Base-by-base conservation (phyloP, 1,140 invertebrate species). In the Drosophila seguyi region DNA sequence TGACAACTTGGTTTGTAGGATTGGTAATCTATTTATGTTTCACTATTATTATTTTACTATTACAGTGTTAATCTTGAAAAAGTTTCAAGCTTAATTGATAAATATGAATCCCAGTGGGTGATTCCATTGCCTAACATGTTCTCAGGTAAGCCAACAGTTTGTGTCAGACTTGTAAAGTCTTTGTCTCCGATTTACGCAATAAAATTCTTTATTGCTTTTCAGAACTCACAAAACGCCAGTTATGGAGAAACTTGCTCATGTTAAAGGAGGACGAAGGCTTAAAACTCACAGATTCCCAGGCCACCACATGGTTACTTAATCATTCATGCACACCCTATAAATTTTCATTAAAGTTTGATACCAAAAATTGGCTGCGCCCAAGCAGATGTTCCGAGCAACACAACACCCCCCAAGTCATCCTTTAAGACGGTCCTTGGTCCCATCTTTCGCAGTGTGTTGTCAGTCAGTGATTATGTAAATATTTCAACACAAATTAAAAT, bases 391-490 rank as follows among this genome's bases (percentile, higher is more conserved):
- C 45, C 63, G 39, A 36, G 6, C 25, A 44, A 44, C 18, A 44
- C 31, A 29, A 48, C 39, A 44, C 22, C 14, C 44, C 11, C 42
- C 1, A 29, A 38, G 42, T 25, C 44, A 45, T 42, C 36, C 44
- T 34, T 41, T 38, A 56, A 66, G 76, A 66, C 59, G 47, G 63
- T 41, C 36, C 63, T 48, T 52, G 29, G 66, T 29, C 34, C 45
- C 55, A 42, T 48, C 61, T 44, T 71, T 47, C 25, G 59, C 59
- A 52, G 42, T 60, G 68, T 90, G 84, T 76, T 86, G 85, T 90
- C 86, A 90, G 86, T 90, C 86, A 90, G 86, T 90, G 86, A 90
- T 91, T 90, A 90, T 90, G 86, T 90, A 90, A 90, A 90, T 90
- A 90, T 90, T 90, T 90, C 86, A 90, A 82, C 86, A 91, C 81